phyloP scores from a whole-genome alignment of 2,113 vertebrate species.

The Carollia perspicillata region DNA sequence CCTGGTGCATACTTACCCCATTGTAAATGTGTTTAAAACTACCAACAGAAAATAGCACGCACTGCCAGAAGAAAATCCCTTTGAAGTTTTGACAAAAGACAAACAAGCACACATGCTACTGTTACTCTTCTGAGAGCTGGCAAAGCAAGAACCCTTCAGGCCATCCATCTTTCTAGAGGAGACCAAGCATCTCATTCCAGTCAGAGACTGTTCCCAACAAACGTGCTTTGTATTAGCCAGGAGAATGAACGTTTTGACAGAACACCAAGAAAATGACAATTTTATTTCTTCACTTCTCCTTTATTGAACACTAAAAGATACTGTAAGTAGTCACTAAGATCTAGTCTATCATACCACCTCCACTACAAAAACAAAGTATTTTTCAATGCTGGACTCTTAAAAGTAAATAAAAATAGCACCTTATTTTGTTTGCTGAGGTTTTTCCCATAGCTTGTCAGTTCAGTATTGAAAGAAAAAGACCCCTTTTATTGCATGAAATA shows the following conservation, averaged over 20 bases:
- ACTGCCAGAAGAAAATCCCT: background rate
- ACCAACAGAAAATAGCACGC: background rate
- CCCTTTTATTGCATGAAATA: constrained; percentile 28
- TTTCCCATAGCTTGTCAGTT: background rate
- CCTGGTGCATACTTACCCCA: background rate
- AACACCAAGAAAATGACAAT: constrained; percentile 46
- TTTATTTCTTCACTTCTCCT: constrained; percentile 56
- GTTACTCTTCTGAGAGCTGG: background rate
- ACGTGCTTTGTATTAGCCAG: background rate
- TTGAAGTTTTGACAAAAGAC: constrained; percentile 13
- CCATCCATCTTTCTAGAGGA: constrained; percentile 4
- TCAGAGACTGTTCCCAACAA: constrained; percentile 21
- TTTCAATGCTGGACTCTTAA: constrained; percentile 17
- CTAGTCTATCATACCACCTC: background rate
- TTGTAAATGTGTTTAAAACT: background rate
- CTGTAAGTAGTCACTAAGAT: constrained; percentile 13
- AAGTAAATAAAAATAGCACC: constrained; percentile 45
- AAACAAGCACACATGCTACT: background rate
- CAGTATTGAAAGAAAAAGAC: constrained; percentile 31
- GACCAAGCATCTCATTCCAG: constrained; percentile 20
- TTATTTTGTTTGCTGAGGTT: constrained; percentile 40
- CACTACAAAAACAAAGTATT: constrained; percentile 35
- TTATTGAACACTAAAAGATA: constrained; percentile 45
- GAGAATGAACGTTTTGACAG: constrained; percentile 31
- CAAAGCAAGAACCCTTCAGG: background rate